These are phyloP conservation scores for Hucho hucho DNA, from an alignment of 2,113 vertebrate genomes.

Conservation along the genomic window DNA sequence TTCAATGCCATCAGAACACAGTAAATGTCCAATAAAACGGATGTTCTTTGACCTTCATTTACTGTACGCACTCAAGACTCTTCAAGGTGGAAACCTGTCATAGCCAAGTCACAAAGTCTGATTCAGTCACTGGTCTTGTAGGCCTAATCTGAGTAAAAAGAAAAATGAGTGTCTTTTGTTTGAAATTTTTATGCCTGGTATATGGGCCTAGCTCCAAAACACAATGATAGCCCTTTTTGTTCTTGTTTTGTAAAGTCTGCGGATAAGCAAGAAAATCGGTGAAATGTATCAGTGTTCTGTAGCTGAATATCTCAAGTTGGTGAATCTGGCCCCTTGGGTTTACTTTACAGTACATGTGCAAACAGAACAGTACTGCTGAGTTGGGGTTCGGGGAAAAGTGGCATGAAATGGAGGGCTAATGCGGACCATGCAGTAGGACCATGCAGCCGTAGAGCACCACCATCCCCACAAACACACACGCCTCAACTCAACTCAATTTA, in stretches of 20 bases:
- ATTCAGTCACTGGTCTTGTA: background rate
- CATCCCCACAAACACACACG: background rate
- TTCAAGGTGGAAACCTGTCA: slow-evolving; percentile 9
- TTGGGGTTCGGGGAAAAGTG: background rate
- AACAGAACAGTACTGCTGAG: background rate
- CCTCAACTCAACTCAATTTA: background rate
- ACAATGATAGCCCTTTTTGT: background rate
- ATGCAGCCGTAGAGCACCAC: background rate
- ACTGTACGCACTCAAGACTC: no score
- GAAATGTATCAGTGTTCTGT: background rate
- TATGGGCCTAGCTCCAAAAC: no score
- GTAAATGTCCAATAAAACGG: no score
- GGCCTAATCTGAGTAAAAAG: background rate
- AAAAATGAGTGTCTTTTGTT: slow-evolving; percentile 10
- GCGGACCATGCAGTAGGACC: background rate
- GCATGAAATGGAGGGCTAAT: background rate
- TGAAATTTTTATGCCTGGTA: background rate
- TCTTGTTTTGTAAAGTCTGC: background rate
- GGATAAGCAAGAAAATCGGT: background rate
- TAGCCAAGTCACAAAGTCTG: background rate
- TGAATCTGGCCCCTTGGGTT: background rate
- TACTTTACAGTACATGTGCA: background rate
- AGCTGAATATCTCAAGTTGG: background rate
- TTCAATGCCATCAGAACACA: no score
- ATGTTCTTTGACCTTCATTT: no score